Base-by-base conservation (phyloP, 2,113 vertebrate genomes). In the Triplophysa rosa region DNA sequence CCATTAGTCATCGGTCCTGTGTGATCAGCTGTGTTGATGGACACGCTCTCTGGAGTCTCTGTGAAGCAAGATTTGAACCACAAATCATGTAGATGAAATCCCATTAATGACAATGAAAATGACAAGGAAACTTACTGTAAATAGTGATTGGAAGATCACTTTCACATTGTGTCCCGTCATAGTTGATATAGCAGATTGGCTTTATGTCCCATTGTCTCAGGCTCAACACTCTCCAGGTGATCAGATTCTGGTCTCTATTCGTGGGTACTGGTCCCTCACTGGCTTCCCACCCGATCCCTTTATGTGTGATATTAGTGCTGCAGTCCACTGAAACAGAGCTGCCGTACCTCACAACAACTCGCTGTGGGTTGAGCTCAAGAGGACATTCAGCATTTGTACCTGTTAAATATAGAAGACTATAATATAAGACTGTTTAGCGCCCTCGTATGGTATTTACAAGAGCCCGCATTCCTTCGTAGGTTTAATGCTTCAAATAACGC, bases 61-160 rank as follows among this genome's bases (percentile, higher is more conserved):
- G 80, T 49, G 5, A 21, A 68, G 62, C 6, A 59, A 54, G 9
- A 80, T 29, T 64, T 13, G n/a, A 16, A 64, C 19, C 63, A 52
- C 19, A 49, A 67, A 45, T 16, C 21, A 12, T 21, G 9, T 14
- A 75, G 3, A 19, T 21, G 21, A 45, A 62, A 4, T 13, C 8
- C 29, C 29, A 33, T 1, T 33, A 33, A 33, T 33, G 5, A 33
- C 29, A 33, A 33, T 6, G 5, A 33, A 5, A 52, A 40, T 10
- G 19, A 40, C 21, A 12, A 67, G 58, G n/a, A n/a, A 67, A 89
- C 92, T 86, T 80, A 93, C 92, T 91, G 86, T 92, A 93, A 17
- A 95, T 11, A 0, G 1, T 83, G 83, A 92, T 3, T 77, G 61
- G 2, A 26, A 89, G 6, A 7, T 1, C 2, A 87, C 75, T 84